Percentiles rank a stretch among this genome's conserved stretches.
phyloP scores from a whole-genome alignment of 2,888 invertebrate species.

The Nudaria mundana region DNA sequence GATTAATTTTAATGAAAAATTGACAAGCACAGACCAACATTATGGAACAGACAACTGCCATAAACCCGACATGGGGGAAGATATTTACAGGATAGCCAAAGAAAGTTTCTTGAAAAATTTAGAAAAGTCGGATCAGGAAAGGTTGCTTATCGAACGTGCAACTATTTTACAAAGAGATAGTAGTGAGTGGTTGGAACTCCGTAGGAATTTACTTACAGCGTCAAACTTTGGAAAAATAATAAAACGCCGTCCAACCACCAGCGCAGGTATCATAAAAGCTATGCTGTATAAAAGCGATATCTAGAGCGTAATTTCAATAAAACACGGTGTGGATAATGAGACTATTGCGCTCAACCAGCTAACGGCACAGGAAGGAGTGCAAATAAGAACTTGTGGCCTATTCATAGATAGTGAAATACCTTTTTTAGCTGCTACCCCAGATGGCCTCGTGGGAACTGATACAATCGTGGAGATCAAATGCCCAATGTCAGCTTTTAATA shows the following conservation, averaged over 20 bases:
- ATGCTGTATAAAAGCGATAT: constrained; percentile 1
- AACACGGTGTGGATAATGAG: constrained; percentile 2
- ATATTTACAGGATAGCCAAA: neutral
- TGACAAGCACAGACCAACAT: neutral
- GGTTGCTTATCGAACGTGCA: neutral
- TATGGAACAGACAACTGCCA: constrained; percentile 1
- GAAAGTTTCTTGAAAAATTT: neutral
- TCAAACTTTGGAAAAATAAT: constrained; percentile 7
- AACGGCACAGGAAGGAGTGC: neutral
- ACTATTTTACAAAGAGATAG: constrained; percentile 5
- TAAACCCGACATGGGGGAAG: neutral
- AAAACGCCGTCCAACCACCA: neutral
- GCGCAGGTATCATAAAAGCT: constrained; percentile 1
- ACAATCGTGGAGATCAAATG: constrained; percentile 4
- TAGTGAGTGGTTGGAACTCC: constrained; percentile 4
- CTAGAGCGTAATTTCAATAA: constrained; percentile 1
- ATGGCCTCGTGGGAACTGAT: constrained; percentile 3
- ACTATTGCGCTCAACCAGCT: constrained; percentile 2
- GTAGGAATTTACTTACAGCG: constrained; percentile 1
- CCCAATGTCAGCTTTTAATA: too few relatives aligned
- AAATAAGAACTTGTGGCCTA: too few relatives aligned
- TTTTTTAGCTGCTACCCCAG: too few relatives aligned
- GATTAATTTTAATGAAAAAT: neutral
- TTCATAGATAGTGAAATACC: too few relatives aligned
- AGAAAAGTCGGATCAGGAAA: neutral